phyloP scores from a whole-genome alignment of 2,888 invertebrate genomes.

The Cheilosia pagana region DNA sequence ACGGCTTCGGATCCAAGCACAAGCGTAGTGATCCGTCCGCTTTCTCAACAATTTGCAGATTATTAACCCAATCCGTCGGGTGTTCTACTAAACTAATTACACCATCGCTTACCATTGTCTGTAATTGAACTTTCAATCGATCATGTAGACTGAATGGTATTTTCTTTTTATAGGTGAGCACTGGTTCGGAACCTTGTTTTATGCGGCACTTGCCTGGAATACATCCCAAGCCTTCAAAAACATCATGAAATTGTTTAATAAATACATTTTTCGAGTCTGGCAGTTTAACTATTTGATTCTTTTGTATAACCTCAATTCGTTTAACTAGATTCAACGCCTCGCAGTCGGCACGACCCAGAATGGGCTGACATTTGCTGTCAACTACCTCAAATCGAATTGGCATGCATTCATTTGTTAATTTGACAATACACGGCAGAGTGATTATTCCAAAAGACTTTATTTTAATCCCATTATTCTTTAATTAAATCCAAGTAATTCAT shows the following conservation, averaged over 20 bases:
- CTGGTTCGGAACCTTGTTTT: conserved; percentile 27
- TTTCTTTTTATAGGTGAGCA: conserved; percentile 50
- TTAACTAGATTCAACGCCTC: conserved; percentile 15
- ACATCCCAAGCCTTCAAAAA: too few species aligned
- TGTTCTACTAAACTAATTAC: conserved; percentile 64
- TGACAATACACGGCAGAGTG: conserved; percentile 25
- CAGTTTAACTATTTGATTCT: background rate
- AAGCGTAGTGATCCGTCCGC: conserved; percentile 61
- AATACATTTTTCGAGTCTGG: background rate
- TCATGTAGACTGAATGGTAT: conserved; percentile 44
- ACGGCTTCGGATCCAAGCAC: conserved; percentile 76
- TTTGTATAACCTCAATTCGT: background rate
- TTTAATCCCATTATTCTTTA: conserved; percentile 36
- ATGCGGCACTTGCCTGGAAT: too few species aligned
- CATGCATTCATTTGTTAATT: conserved; percentile 9
- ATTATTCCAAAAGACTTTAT: conserved; percentile 46
- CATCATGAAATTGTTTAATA: background rate
- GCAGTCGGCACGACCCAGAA: conserved; percentile 36
- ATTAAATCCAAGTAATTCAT: conserved; percentile 28
- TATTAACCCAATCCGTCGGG: conserved; percentile 70
- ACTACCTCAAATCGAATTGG: conserved; percentile 33
- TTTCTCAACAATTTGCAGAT: conserved; percentile 61
- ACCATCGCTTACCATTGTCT: conserved; percentile 44
- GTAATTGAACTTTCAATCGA: conserved; percentile 46
- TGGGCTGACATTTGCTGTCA: conserved; percentile 34